Evolutionary conservation across 2,888 invertebrate genomes (phyloP).

Genomic region (Cosmorhoe ocellata): DNA sequence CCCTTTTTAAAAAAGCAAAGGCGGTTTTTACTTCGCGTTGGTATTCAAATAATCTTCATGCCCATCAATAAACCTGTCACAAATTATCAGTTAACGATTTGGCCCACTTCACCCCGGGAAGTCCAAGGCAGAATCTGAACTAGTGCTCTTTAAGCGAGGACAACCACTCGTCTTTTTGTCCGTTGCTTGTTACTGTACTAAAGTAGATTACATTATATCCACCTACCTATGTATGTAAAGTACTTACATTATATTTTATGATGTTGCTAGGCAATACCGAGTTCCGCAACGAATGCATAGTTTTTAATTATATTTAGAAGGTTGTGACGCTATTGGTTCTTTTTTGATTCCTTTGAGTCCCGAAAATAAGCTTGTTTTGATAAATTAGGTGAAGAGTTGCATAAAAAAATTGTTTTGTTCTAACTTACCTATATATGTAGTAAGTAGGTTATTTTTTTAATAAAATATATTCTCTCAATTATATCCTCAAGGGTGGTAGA

Average conservation of each 20-base stretch:
- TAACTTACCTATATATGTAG: no score
- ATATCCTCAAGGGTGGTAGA: no score
- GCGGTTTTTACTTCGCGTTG: neutral
- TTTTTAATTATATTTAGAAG: no score
- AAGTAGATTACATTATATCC: constrained; percentile 11
- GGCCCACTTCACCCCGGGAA: constrained; percentile 45
- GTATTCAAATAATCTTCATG: constrained; percentile 1
- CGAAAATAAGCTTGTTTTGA: no score
- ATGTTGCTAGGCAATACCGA: neutral
- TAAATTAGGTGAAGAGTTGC: no score
- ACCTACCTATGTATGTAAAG: neutral
- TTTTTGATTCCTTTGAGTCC: no score
- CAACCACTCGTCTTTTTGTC: constrained; percentile 62
- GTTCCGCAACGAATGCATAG: neutral
- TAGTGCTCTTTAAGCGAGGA: constrained; percentile 70
- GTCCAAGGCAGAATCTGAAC: constrained; percentile 44
- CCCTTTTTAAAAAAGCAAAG: no score
- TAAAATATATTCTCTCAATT: no score
- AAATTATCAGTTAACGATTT: constrained; percentile 19
- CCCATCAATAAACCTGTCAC: constrained; percentile 12
- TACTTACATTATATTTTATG: no score
- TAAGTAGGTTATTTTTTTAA: no score
- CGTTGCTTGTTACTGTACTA: constrained; percentile 12
- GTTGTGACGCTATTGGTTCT: no score
- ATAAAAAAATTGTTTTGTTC: no score